These are phyloP conservation scores for Moxostoma hubbsi DNA, from an alignment of 2,797 vertebrate species.

Conservation along the genomic window DNA sequence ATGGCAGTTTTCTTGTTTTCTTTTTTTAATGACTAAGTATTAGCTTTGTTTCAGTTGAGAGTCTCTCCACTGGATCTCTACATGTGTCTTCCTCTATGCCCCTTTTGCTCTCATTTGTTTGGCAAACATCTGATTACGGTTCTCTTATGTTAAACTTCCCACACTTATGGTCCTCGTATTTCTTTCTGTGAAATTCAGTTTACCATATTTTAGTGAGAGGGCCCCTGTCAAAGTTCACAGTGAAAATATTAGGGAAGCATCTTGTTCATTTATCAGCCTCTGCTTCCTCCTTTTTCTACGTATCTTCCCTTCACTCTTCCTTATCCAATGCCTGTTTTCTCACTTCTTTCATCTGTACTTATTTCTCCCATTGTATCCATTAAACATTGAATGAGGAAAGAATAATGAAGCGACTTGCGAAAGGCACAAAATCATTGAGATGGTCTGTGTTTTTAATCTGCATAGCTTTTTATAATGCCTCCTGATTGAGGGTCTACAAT, in stretches of 20 bases:
- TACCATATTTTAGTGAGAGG: conserved; percentile 2
- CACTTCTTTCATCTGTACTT: conserved; percentile 63
- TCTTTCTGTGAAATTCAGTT: conserved; percentile 6
- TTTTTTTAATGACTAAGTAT: conserved; percentile 62
- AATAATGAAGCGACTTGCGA: conserved; percentile 66
- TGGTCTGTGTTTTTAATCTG: conserved; percentile 55
- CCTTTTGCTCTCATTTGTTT: conserved; percentile 10
- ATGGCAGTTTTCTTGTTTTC: conserved; percentile 69
- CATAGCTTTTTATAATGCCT: conserved; percentile 35
- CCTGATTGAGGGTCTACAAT: conserved; percentile 3
- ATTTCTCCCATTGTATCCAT: conserved; percentile 77
- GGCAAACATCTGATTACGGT: not conserved
- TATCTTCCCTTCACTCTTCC: not conserved
- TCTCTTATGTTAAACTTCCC: conserved; percentile 10
- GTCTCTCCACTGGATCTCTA: conserved; percentile 1
- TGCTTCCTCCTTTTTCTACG: not conserved
- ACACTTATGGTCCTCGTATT: not conserved
- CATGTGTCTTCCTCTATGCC: conserved; percentile 30
- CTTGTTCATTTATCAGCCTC: conserved; percentile 31
- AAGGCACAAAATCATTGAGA: conserved; percentile 58
- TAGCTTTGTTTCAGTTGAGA: conserved; percentile 19
- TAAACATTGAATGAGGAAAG: conserved; percentile 71
- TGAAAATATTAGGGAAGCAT: conserved; percentile 15
- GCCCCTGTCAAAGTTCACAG: conserved; percentile 1
- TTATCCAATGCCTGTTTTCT: conserved; percentile 21